Conservation (phyloP, 2,888 invertebrate species). For the Dascillus cervinus region DNA sequence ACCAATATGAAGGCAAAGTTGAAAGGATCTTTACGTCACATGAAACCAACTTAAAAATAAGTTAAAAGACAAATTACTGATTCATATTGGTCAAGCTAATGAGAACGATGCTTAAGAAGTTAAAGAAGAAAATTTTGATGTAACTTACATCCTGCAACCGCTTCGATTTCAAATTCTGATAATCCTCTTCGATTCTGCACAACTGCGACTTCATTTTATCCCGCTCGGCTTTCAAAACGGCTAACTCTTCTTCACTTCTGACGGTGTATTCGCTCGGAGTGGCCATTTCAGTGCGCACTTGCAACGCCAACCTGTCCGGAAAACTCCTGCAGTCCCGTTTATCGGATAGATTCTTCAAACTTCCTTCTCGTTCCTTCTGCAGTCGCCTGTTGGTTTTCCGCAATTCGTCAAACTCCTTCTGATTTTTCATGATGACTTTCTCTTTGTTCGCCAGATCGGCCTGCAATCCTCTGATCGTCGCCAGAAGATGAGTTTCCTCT, state of each 20-base stretch:
- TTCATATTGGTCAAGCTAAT: too few species aligned
- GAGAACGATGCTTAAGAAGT: too few species aligned
- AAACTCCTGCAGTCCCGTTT: slow-evolving; percentile 32
- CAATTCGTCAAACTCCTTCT: slow-evolving; percentile 68
- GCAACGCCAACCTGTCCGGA: slow-evolving; percentile 35
- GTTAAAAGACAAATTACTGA: too few species aligned
- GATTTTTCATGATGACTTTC: slow-evolving; percentile 61
- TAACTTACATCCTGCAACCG: slow-evolving; percentile 70
- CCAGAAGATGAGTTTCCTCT: slow-evolving; percentile 69
- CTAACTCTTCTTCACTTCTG: slow-evolving; percentile 45
- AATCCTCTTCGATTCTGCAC: slow-evolving; percentile 58
- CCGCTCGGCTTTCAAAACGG: slow-evolving; percentile 47
- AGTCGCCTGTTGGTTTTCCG: slow-evolving; percentile 66
- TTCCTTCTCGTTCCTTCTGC: slow-evolving; percentile 69
- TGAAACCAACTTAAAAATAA: too few species aligned
- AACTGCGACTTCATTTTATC: slow-evolving; percentile 56
- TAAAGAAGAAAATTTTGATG: too few species aligned
- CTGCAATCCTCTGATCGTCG: slow-evolving; percentile 72
- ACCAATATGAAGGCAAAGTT: too few species aligned
- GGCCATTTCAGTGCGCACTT: slow-evolving; percentile 32
- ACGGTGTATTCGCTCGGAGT: slow-evolving; percentile 40
- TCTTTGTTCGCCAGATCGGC: slow-evolving; percentile 67
- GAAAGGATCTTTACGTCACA: too few species aligned
- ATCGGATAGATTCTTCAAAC: slow-evolving; percentile 39
- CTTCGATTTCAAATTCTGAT: slow-evolving; percentile 67